A percentile compares a stretch with the other conserved stretches of the same genome.
phyloP scores from a whole-genome alignment of 2,888 invertebrate species.

The Daptonema setosum region DNA sequence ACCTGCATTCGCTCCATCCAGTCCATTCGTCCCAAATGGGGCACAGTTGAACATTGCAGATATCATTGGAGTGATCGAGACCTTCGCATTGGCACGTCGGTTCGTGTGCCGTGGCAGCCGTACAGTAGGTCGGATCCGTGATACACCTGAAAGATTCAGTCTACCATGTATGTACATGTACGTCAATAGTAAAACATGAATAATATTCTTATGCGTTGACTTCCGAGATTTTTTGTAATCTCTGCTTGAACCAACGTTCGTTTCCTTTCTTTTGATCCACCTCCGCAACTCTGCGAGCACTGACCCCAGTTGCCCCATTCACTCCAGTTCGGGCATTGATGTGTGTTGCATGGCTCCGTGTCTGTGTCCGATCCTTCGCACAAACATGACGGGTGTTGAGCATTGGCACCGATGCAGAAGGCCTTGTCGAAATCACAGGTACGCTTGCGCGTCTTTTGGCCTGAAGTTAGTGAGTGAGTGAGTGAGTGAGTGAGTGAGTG shows the following conservation, averaged over 20 bases:
- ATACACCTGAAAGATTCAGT: not conserved
- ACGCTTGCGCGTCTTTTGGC: not conserved
- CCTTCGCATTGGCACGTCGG: not conserved
- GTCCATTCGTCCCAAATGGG: not conserved
- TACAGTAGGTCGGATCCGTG: not conserved
- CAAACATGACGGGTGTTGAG: not conserved
- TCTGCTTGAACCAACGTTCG: too few relatives aligned
- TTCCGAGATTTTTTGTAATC: too few relatives aligned
- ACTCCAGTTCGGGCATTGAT: not conserved
- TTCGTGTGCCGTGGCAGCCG: not conserved
- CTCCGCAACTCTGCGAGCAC: not conserved
- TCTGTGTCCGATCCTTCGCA: not conserved
- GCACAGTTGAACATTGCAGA: not conserved
- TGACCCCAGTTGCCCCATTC: not conserved
- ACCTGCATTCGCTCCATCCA: not conserved
- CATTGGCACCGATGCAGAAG: not conserved
- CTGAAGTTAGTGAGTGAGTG: too few relatives aligned
- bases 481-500: too few relatives aligned
- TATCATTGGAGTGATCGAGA: not conserved
- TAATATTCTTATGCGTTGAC: too few relatives aligned
- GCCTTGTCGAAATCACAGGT: not conserved
- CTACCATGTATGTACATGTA: too few relatives aligned
- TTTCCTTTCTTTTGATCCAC: not conserved
- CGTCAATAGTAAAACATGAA: too few relatives aligned
- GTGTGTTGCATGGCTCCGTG: not conserved